Evolutionary conservation across 2,113 vertebrate species (phyloP).

Genomic region (Carassius auratus): DNA sequence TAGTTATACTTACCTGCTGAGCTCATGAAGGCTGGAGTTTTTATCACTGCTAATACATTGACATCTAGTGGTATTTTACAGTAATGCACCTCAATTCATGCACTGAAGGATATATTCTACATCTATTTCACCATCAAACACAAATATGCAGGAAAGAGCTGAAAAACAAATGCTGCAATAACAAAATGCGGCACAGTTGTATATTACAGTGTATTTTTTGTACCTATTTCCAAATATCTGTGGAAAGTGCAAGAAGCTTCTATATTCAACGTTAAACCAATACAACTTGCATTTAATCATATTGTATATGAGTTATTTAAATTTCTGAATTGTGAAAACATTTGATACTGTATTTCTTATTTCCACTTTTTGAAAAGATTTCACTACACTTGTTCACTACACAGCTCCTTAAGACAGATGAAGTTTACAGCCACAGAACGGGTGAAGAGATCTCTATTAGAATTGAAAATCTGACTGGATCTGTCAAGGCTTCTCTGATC

Average conservation of each 20-base stretch:
- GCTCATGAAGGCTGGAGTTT: not conserved
- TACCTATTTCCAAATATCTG: too few relatives aligned
- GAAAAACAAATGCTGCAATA: too few relatives aligned
- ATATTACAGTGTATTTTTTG: not conserved
- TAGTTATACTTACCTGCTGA: not conserved
- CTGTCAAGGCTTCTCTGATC: not conserved
- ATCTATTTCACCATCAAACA: not conserved
- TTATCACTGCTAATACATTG: constrained; percentile 38
- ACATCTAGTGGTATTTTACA: constrained; percentile 55
- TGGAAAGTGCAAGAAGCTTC: not conserved
- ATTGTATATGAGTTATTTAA: not conserved
- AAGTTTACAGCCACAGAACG: not conserved
- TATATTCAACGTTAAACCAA: not conserved
- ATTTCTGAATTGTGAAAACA: not conserved
- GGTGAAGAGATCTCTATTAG: constrained; percentile 9
- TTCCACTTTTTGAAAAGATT: too few relatives aligned
- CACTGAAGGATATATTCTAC: not conserved
- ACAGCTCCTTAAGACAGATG: not conserved
- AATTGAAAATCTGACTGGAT: constrained; percentile 1
- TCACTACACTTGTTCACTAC: not conserved
- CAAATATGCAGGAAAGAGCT: not conserved
- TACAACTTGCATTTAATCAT: not conserved
- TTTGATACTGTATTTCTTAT: not conserved
- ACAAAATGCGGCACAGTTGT: too few relatives aligned
- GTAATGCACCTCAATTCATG: not conserved